These are phyloP conservation scores for Gymnocephalus cernua DNA, from an alignment of 2,113 vertebrate genomes.

Conservation along the genomic window DNA sequence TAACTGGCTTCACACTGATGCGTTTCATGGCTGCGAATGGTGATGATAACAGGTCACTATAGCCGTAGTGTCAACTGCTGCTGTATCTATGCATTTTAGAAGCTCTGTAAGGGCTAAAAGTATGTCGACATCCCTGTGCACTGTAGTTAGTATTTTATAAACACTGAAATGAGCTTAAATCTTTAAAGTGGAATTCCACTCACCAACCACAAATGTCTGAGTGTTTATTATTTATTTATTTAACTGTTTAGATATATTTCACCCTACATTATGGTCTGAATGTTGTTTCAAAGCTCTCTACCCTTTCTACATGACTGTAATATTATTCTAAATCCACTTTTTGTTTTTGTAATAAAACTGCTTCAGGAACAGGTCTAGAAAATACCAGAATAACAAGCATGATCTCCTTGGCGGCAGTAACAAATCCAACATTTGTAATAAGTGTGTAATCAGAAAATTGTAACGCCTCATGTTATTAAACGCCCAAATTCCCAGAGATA, in stretches of 20 bases:
- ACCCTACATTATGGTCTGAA: background rate
- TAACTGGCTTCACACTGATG: slow-evolving; percentile 31
- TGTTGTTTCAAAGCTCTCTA: background rate
- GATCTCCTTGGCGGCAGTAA: background rate
- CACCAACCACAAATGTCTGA: background rate
- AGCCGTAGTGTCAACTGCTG: slow-evolving; percentile 11
- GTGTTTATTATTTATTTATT: background rate
- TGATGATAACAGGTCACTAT: background rate
- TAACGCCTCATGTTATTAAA: background rate
- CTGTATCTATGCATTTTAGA: slow-evolving; percentile 10
- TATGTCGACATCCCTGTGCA: background rate
- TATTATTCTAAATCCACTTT: background rate
- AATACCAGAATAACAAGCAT: background rate
- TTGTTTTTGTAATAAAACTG: background rate
- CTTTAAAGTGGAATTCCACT: background rate
- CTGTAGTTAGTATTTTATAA: background rate
- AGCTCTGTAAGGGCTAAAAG: too few species aligned
- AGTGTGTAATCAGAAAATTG: background rate
- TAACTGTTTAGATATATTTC: background rate
- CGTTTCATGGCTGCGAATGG: slow-evolving; percentile 22
- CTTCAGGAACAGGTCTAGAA: background rate
- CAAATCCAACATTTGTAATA: background rate
- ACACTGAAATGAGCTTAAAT: background rate
- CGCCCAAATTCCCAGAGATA: background rate
- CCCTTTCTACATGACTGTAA: background rate